phyloP scores from a whole-genome alignment of 2,797 vertebrate genomes.

The Tenualosa thibaudeaui region DNA sequence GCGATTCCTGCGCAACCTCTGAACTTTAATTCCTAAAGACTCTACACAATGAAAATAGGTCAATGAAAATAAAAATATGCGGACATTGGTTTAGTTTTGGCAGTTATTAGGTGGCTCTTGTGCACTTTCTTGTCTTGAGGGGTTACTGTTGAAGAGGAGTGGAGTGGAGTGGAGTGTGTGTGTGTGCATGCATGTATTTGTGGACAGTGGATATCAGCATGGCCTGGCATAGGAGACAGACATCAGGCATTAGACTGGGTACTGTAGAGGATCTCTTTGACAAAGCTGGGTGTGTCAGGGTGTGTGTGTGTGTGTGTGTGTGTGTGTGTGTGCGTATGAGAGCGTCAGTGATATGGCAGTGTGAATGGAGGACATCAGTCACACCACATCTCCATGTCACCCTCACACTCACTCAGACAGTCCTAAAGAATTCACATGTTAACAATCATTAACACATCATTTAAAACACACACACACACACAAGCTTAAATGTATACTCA shows the following conservation, averaged over 20 bases:
- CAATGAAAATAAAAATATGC: not conserved
- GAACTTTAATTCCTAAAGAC: conserved; percentile 68
- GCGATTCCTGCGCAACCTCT: conserved; percentile 60
- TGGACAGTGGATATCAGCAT: too few relatives aligned
- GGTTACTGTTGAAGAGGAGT: not conserved
- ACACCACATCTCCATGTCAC: not conserved
- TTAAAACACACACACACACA: not conserved
- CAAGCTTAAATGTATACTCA: not conserved
- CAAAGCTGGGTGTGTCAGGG: too few relatives aligned
- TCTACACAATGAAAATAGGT: not conserved
- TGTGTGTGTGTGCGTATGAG: too few relatives aligned
- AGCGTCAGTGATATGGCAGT: too few relatives aligned
- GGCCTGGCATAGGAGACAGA: too few relatives aligned
- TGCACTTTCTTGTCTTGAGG: not conserved
- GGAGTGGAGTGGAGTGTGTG: too few relatives aligned
- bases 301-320: too few relatives aligned
- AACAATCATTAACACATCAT: not conserved
- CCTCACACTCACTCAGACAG: not conserved
- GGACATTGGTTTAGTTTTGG: not conserved
- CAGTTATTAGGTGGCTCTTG: not conserved
- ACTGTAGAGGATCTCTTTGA: too few relatives aligned
- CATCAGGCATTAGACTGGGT: too few relatives aligned
- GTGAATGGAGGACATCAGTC: too few relatives aligned
- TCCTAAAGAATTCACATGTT: not conserved
- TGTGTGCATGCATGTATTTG: too few relatives aligned